These are phyloP conservation scores for Sitta europaea DNA, from an alignment of 2,113 vertebrate species.

Conservation along the genomic window DNA sequence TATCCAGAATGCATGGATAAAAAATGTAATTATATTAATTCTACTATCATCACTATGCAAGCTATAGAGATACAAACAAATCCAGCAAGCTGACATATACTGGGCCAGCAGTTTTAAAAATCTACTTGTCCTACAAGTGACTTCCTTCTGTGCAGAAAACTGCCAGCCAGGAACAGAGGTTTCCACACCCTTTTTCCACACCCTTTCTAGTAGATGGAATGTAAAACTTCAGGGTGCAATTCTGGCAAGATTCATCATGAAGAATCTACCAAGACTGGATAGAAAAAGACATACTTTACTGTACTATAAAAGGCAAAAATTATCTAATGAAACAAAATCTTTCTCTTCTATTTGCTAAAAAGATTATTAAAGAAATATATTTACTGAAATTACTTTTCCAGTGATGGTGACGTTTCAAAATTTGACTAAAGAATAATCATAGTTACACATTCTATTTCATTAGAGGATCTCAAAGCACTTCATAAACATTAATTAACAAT, in stretches of 20 bases:
- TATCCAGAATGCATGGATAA: not conserved
- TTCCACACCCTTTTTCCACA: not conserved
- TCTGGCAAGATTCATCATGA: not conserved
- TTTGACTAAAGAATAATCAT: slow-evolving; percentile 14
- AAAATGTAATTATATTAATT: not conserved
- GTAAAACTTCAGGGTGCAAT: not conserved
- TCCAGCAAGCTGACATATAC: not conserved
- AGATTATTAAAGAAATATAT: not conserved
- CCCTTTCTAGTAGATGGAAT: not conserved
- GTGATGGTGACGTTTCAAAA: not conserved
- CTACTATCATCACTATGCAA: not conserved
- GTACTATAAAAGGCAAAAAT: not conserved
- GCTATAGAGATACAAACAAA: not conserved
- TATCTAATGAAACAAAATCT: not conserved
- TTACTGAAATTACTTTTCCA: not conserved
- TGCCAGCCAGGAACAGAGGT: not conserved
- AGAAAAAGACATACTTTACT: not conserved
- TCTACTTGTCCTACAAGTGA: not conserved
- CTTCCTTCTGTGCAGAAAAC: not conserved
- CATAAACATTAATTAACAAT: slow-evolving; percentile 45
- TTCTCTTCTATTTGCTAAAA: not conserved
- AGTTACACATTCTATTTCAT: slow-evolving; percentile 42
- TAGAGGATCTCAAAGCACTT: slow-evolving; percentile 43
- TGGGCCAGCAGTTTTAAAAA: not conserved
- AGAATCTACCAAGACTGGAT: not conserved